phyloP scores from a whole-genome alignment of 2,888 invertebrate species.

The Sceliomorpha sp. region DNA sequence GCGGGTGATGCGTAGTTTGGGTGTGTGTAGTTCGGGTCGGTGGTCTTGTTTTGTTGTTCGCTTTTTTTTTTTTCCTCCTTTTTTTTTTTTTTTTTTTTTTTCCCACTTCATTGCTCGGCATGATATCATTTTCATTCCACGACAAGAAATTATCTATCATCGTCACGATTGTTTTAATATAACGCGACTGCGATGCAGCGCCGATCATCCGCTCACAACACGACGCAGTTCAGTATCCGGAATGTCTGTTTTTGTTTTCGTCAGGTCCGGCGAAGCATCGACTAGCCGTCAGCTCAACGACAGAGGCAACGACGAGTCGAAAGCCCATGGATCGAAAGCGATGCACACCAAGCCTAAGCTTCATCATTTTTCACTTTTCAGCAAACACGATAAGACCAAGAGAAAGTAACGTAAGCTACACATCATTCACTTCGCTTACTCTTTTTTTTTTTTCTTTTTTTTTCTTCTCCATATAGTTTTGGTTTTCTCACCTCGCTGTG shows the following conservation, averaged over 20 bases:
- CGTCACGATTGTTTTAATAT: too few species aligned
- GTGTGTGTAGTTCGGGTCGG: too few species aligned
- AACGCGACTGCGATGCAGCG: too few species aligned
- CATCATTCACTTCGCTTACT: constrained; percentile 5
- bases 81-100: background rate
- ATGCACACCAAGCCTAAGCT: constrained; percentile 73
- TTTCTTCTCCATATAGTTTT: too few species aligned
- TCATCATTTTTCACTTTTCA: constrained; percentile 70
- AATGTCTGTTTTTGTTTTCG: constrained; percentile 33
- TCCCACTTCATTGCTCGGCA: too few species aligned
- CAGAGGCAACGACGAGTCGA: constrained; percentile 39
- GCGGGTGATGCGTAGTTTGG: too few species aligned
- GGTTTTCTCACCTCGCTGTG: constrained; percentile 8
- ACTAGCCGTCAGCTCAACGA: constrained; percentile 49
- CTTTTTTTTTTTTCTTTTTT: constrained; percentile 7
- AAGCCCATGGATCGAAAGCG: constrained; percentile 36
- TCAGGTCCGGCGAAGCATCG: constrained; percentile 53
- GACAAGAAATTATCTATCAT: too few species aligned
- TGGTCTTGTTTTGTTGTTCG: too few species aligned
- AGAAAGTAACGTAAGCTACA: constrained; percentile 69
- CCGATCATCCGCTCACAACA: too few species aligned
- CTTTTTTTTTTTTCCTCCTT: too few species aligned
- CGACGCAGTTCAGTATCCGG: constrained; percentile 35
- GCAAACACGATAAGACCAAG: constrained; percentile 76
- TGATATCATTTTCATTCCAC: too few species aligned